Conservation (phyloP, 2,113 vertebrate genomes). For the Cariama cristata region DNA sequence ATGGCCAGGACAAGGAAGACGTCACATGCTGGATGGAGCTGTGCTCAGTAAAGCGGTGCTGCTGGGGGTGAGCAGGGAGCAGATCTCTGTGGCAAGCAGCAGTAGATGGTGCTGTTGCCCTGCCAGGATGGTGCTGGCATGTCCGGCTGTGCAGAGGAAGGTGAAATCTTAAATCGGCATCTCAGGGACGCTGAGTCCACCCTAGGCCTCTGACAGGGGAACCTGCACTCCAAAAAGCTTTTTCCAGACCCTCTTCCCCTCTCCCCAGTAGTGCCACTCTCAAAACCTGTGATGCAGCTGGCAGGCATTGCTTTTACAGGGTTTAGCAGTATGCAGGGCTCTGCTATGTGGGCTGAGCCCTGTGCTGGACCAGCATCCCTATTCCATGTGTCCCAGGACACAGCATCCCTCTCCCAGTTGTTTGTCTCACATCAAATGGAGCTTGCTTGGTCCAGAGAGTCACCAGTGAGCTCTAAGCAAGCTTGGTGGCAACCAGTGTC, state of each 20-base stretch:
- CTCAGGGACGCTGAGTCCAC: neutral
- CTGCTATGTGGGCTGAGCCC: neutral
- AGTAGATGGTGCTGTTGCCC: constrained; percentile 48
- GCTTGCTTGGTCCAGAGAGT: neutral
- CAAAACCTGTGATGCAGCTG: neutral
- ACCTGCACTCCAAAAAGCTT: neutral
- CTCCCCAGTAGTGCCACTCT: neutral
- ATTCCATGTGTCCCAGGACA: neutral
- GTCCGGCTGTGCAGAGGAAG: neutral
- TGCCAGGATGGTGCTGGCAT: neutral
- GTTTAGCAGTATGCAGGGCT: too few relatives aligned
- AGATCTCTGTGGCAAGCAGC: accelerated
- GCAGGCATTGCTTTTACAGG: neutral
- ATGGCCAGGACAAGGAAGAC: neutral
- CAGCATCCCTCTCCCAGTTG: neutral
- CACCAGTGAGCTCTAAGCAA: neutral
- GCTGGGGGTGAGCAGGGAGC: accelerated
- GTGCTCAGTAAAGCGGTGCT: neutral
- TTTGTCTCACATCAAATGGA: neutral
- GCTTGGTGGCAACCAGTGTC: neutral
- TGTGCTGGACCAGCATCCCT: neutral
- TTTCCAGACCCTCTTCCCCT: neutral
- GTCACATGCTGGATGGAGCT: accelerated
- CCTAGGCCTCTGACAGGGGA: neutral
- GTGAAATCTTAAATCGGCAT: neutral